These are phyloP conservation scores for Apodemia zela DNA, from an alignment of 2,888 invertebrate species.

Conservation along the genomic window DNA sequence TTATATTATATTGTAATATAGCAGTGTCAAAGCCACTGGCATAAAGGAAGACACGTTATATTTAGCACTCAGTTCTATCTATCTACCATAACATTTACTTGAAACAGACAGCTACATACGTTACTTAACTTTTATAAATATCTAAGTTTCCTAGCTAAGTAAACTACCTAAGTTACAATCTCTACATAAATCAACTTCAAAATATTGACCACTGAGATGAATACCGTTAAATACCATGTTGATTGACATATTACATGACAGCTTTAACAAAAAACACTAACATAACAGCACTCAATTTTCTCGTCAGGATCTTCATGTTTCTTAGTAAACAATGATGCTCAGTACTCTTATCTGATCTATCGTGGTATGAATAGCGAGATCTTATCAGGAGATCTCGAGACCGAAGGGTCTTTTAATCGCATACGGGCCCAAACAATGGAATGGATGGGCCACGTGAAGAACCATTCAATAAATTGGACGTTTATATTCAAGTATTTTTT, in stretches of 20 bases:
- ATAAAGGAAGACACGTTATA: no score
- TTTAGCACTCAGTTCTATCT: no score
- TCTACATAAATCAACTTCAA: no score
- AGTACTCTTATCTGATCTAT: constrained; percentile 5
- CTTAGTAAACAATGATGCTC: constrained; percentile 10
- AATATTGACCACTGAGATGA: not conserved
- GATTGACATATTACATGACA: constrained; percentile 14
- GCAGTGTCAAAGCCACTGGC: no score
- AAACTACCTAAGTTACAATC: no score
- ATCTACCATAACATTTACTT: no score
- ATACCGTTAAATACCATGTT: constrained; percentile 8
- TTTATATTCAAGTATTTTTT: not conserved
- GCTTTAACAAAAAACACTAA: constrained; percentile 6
- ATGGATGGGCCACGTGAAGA: constrained; percentile 11
- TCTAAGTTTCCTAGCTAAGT: no score
- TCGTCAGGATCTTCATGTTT: constrained; percentile 16
- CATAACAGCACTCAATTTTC: constrained; percentile 10
- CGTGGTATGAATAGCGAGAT: constrained; percentile 15
- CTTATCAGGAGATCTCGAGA: constrained; percentile 9
- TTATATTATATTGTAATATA: no score
- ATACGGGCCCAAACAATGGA: constrained; percentile 4
- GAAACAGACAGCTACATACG: no score
- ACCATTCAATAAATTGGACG: constrained; percentile 14
- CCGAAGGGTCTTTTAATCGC: constrained; percentile 12
- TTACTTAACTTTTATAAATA: no score